Evolutionary conservation across 2,113 vertebrate species (phyloP).

Genomic region (Felis chaus): DNA sequence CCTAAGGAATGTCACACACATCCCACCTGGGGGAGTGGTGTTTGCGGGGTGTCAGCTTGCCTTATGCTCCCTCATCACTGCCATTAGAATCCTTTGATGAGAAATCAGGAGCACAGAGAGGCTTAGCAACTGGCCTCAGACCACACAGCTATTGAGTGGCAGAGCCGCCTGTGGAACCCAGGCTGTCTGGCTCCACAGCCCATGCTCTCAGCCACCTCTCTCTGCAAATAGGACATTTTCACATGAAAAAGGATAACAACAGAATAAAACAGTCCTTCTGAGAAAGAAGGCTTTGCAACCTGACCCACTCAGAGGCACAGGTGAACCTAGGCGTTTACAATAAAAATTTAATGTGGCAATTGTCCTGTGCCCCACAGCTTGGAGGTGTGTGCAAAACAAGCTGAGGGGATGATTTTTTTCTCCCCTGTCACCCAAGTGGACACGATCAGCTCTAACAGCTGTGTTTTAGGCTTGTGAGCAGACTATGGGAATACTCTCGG

Average conservation of each 20-base stretch:
- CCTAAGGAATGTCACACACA: too few relatives aligned
- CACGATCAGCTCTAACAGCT: background rate
- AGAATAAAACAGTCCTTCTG: background rate
- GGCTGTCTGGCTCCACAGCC: background rate
- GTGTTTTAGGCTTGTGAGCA: background rate
- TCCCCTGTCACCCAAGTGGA: background rate
- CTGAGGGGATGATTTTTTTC: background rate
- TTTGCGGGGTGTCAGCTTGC: too few relatives aligned
- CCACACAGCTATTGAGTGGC: background rate
- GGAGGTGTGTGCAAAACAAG: background rate
- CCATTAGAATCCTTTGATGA: background rate
- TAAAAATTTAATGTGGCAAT: background rate
- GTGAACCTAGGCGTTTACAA: background rate
- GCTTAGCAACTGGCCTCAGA: background rate
- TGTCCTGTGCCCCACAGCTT: background rate
- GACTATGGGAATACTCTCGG: background rate
- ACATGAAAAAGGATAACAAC: background rate
- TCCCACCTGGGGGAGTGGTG: too few relatives aligned
- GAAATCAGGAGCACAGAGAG: background rate
- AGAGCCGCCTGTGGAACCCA: background rate
- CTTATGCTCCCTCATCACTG: background rate
- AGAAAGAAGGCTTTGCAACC: background rate
- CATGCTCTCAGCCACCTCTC: background rate
- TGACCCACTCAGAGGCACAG: background rate
- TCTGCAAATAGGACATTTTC: background rate